phyloP scores from a whole-genome alignment of 2,888 invertebrate genomes.

The Caenorhabditis sp. region DNA sequence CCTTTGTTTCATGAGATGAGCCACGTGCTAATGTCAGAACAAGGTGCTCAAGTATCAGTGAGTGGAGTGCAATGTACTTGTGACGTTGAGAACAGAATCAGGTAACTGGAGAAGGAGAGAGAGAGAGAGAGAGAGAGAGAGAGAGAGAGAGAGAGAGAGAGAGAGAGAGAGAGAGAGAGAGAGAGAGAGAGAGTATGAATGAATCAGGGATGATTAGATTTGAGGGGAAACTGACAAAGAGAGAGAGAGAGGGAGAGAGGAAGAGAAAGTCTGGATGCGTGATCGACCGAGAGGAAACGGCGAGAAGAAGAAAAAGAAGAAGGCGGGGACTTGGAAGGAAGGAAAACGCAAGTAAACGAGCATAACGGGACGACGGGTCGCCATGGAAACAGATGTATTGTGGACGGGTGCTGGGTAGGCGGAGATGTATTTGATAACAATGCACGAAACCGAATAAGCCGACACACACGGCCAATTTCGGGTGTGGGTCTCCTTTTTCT shows the following conservation, averaged over 20 bases:
- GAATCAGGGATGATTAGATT: slow-evolving; percentile 2
- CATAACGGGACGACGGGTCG: slow-evolving; percentile 8
- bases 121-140: not conserved
- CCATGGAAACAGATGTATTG: slow-evolving; percentile 22
- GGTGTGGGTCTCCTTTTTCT: not conserved
- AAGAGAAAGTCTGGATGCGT: slow-evolving; percentile 17
- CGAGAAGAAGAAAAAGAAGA: slow-evolving; percentile 8
- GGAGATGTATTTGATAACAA: slow-evolving; percentile 27
- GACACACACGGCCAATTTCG: not conserved
- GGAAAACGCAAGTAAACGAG: not conserved
- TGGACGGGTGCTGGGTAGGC: not conserved
- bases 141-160: not conserved
- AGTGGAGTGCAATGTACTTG: not conserved
- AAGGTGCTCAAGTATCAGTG: not conserved
- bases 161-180: too few species aligned
- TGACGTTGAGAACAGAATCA: slow-evolving; percentile 2
- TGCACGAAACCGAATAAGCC: not conserved
- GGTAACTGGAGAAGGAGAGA: not conserved
- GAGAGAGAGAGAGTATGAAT: too few species aligned
- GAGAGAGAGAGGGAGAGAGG: slow-evolving; percentile 2
- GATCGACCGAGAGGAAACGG: not conserved
- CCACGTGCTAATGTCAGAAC: not conserved
- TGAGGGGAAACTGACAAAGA: not conserved
- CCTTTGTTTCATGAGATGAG: not conserved
- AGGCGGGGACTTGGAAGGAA: not conserved